Percentiles rank a stretch among this genome's conserved stretches.
Conservation (phyloP, 2,888 invertebrate genomes). For the Cryptocheilus praepositus region DNA sequence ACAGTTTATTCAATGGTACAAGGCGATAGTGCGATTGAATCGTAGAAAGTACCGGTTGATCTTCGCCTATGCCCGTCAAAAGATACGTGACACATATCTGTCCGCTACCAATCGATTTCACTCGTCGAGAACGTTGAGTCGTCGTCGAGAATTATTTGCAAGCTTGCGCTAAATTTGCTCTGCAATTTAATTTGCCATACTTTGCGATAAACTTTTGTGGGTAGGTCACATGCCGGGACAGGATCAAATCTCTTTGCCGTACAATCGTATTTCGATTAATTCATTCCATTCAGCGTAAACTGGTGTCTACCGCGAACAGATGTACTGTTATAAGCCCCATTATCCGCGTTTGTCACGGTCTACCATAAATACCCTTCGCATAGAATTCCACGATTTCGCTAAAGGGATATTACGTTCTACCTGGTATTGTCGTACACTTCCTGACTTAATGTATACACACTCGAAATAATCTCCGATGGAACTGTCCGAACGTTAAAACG, state of each 20-base stretch:
- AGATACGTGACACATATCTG: conserved; percentile 21
- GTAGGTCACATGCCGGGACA: no score
- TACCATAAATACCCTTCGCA: conserved; percentile 39
- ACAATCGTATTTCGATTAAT: no score
- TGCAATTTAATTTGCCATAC: no score
- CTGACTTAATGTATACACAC: no score
- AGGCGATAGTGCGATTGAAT: neutral
- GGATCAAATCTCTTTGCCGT: no score
- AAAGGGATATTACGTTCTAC: conserved; percentile 37
- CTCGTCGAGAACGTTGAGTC: conserved; percentile 20
- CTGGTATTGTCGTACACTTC: conserved; percentile 1
- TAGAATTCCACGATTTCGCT: conserved; percentile 34
- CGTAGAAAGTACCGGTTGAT: no score
- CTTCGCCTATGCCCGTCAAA: neutral
- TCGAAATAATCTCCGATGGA: no score
- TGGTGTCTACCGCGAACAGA: neutral
- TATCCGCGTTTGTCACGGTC: conserved; percentile 22
- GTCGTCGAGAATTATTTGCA: conserved; percentile 31
- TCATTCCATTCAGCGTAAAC: no score
- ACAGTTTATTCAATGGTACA: no score
- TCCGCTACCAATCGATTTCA: conserved; percentile 29
- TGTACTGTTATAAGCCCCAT: conserved; percentile 10
- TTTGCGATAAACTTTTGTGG: no score
- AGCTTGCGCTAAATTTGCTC: conserved; percentile 8
- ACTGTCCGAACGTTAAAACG: no score